Conservation (phyloP, 2,888 invertebrate genomes). For the Polydrusus cervinus region DNA sequence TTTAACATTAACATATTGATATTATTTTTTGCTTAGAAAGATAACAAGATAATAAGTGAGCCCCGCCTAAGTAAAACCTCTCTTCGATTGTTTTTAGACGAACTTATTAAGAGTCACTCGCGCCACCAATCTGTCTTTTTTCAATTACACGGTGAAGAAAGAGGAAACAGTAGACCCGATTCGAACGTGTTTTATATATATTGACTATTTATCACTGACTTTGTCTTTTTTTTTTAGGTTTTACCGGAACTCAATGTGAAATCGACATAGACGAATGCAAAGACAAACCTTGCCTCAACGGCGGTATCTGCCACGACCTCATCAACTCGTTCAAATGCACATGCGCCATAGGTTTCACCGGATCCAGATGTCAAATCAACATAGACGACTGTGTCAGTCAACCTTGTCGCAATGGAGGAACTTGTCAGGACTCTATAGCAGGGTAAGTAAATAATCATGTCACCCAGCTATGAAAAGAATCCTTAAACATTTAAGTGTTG, state of each 20-base stretch:
- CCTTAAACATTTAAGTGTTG: no score
- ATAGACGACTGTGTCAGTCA: slow-evolving; percentile 92
- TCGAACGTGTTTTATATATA: no score
- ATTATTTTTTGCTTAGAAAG: no score
- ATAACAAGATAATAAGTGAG: no score
- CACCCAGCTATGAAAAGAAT: neutral
- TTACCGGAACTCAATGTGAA: slow-evolving; percentile 92
- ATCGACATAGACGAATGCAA: slow-evolving; percentile 94
- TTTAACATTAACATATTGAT: no score
- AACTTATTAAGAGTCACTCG: no score
- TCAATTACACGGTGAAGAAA: no score
- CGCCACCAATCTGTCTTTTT: no score
- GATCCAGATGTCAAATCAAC: slow-evolving; percentile 89
- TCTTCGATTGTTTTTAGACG: no score
- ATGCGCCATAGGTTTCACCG: slow-evolving; percentile 91
- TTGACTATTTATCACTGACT: neutral
- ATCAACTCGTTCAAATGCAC: slow-evolving; percentile 91
- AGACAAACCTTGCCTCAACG: slow-evolving; percentile 89
- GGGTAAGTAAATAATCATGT: slow-evolving; percentile 75
- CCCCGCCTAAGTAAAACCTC: no score
- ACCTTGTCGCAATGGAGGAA: slow-evolving; percentile 92
- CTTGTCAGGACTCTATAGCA: slow-evolving; percentile 91
- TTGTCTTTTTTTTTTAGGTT: slow-evolving; percentile 74
- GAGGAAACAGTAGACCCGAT: no score
- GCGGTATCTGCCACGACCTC: slow-evolving; percentile 89